Conservation (phyloP, 2,797 vertebrate genomes). For the Carcharodon carcharias region DNA sequence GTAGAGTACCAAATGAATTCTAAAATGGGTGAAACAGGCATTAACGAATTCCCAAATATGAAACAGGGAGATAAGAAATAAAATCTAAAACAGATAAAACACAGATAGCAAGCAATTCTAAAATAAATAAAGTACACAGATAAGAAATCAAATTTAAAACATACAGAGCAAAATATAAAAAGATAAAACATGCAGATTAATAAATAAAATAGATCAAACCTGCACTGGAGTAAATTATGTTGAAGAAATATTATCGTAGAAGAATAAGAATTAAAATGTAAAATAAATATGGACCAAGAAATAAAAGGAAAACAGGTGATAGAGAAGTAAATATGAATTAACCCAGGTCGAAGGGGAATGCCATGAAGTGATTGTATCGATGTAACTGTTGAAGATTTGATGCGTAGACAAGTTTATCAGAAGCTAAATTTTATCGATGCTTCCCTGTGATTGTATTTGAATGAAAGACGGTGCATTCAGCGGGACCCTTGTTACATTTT, state of each 20-base stretch:
- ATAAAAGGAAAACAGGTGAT: not conserved
- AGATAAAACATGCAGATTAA: not conserved
- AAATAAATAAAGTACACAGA: not conserved
- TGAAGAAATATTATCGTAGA: not conserved
- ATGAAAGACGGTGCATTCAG: not conserved
- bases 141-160: not conserved
- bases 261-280: not conserved
- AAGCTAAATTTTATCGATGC: not conserved
- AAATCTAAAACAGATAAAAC: conserved; percentile 1
- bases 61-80: not conserved
- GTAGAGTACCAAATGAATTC: not conserved
- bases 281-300: not conserved
- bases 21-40: not conserved
- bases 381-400: not conserved
- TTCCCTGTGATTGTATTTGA: not conserved
- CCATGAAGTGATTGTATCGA: not conserved
- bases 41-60: not conserved
- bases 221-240: not conserved
- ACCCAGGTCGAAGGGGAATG: not conserved
- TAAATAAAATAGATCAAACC: not conserved
- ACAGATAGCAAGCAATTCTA: not conserved
- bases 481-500: not conserved
- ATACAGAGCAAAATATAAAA: not conserved
- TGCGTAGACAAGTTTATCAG: not conserved
- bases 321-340: not conserved